Conservation (phyloP, 2,797 vertebrate species). For the Acridotheres tristis region DNA sequence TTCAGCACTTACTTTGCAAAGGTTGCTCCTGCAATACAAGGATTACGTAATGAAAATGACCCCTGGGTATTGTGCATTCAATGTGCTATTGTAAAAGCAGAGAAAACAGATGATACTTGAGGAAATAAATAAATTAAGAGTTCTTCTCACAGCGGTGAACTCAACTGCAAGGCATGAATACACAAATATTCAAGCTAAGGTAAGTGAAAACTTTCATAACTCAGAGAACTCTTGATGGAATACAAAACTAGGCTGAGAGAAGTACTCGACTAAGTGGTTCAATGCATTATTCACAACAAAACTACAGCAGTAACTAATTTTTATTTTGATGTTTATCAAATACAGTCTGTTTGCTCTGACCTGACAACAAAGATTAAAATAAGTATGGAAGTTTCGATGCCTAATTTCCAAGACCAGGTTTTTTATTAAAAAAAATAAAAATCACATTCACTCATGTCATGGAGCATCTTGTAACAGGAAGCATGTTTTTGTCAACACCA, state of each 20-base stretch:
- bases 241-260: not conserved
- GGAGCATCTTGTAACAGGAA: not conserved
- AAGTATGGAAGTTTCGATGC: not conserved
- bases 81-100: not conserved
- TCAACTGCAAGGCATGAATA: not conserved
- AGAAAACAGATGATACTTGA: not conserved
- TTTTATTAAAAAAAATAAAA: not conserved
- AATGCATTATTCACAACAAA: not conserved
- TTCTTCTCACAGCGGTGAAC: not conserved
- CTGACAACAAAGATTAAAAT: not conserved
- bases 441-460: accelerated
- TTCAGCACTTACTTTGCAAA: not conserved
- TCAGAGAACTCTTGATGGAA: not conserved
- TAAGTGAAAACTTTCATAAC: not conserved
- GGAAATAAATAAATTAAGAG: not conserved
- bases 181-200: not conserved
- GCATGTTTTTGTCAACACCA: not conserved
- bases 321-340: not conserved
- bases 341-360: not conserved
- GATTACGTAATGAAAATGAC: not conserved
- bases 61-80: not conserved
- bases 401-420: not conserved
- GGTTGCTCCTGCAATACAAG: not conserved
- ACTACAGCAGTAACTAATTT: not conserved
- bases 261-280: not conserved